Percentiles rank a stretch among this genome's conserved stretches.
Evolutionary conservation across 2,888 invertebrate species (phyloP).

Genomic region (Lithophane ornitopus): DNA sequence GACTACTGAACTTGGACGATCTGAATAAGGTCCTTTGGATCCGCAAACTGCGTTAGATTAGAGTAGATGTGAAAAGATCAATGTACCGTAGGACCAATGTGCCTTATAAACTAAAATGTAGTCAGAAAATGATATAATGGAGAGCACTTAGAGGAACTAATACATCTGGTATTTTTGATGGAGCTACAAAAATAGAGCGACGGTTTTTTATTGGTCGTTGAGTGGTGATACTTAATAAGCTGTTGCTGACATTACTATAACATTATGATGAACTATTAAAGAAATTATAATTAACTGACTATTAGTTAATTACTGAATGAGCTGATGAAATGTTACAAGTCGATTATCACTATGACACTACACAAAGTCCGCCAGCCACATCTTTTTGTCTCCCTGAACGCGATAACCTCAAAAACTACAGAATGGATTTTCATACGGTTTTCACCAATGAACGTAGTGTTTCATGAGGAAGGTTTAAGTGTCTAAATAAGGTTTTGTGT

Average conservation of each 20-base stretch:
- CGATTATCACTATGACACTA: not conserved
- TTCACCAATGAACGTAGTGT: too few relatives aligned
- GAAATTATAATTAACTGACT: conserved; percentile 20
- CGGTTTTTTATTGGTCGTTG: conserved; percentile 46
- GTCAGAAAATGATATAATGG: conserved; percentile 18
- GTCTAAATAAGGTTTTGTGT: too few relatives aligned
- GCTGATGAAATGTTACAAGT: conserved; percentile 12
- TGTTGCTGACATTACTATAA: conserved; percentile 54
- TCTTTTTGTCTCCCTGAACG: too few relatives aligned
- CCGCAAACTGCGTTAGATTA: not conserved
- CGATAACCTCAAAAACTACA: too few relatives aligned
- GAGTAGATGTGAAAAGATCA: conserved; percentile 2
- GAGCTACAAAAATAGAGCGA: conserved; percentile 49
- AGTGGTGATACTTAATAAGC: conserved; percentile 48
- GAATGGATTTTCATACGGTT: too few relatives aligned
- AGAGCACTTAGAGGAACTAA: conserved; percentile 11
- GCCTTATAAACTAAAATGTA: conserved; percentile 17
- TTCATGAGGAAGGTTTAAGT: too few relatives aligned
- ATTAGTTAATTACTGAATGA: conserved; percentile 13
- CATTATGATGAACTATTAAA: conserved; percentile 42
- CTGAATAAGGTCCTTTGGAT: not conserved
- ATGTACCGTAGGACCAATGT: not conserved
- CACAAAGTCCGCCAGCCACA: too few relatives aligned
- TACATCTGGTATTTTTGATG: conserved; percentile 48
- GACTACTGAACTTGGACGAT: not conserved